These are phyloP conservation scores for Charaxes varanes DNA, from an alignment of 1,140 invertebrate species.

Conservation along the genomic window DNA sequence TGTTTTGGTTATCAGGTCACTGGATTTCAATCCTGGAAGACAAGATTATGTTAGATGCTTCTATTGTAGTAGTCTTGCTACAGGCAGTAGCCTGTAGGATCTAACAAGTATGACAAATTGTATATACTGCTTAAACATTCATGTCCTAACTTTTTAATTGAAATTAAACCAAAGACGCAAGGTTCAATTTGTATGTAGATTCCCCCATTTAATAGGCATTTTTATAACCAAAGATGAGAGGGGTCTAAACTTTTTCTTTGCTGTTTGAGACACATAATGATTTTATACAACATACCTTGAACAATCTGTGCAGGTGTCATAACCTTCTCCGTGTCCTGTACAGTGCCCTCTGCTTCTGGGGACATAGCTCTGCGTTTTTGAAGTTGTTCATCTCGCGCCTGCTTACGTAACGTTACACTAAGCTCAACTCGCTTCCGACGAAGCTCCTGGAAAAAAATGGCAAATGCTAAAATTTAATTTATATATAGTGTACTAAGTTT, in stretches of 20 bases:
- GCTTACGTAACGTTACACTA: slow-evolving; percentile 92
- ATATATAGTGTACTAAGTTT: neutral
- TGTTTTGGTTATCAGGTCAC: slow-evolving; percentile 77
- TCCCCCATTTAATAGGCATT: no score
- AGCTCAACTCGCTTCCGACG: slow-evolving; percentile 90
- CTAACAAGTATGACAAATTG: no score
- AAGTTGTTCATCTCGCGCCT: slow-evolving; percentile 96
- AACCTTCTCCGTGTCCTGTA: slow-evolving; percentile 31
- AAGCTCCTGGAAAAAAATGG: no score
- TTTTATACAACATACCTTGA: slow-evolving; percentile 65
- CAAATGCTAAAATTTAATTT: slow-evolving; percentile 1
- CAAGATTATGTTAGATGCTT: slow-evolving; percentile 4
- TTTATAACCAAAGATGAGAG: no score
- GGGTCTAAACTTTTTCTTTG: no score
- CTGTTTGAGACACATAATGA: no score
- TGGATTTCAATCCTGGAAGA: slow-evolving; percentile 72
- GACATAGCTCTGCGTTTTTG: slow-evolving; percentile 93
- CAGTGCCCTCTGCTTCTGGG: slow-evolving; percentile 58
- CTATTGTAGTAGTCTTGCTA: no score
- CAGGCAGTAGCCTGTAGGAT: no score
- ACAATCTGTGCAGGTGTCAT: slow-evolving; percentile 77
- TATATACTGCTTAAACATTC: no score
- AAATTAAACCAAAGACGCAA: no score
- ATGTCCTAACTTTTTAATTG: no score
- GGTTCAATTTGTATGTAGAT: no score